A percentile compares a stretch with the other conserved stretches of the same genome.
Evolutionary conservation across 2,797 vertebrate species (phyloP).

Genomic region (Avahi laniger): DNA sequence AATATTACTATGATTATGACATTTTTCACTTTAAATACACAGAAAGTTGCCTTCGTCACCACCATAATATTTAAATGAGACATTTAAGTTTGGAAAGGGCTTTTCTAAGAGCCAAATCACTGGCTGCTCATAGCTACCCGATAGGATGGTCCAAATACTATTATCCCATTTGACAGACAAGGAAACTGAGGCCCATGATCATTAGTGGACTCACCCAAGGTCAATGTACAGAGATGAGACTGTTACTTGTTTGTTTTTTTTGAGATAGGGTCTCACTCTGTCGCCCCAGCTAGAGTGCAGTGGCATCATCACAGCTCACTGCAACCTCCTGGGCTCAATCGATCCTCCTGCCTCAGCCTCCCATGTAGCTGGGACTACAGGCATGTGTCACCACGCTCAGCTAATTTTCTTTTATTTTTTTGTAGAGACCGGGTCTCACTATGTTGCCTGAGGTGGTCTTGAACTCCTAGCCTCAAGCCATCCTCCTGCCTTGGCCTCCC

Average conservation of each 20-base stretch:
- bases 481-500: neutral
- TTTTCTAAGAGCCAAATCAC: neutral
- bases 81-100: neutral
- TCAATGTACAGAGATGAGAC: neutral
- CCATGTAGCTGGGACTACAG: neutral
- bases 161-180: neutral
- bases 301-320: neutral
- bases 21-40: neutral
- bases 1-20: too few relatives aligned
- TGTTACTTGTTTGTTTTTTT: neutral
- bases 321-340: neutral
- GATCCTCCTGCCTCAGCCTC: neutral
- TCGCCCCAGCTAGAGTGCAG: too few relatives aligned
- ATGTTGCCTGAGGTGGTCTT: neutral
- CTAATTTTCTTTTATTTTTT: neutral
- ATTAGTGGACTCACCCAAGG: neutral
- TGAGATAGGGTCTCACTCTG: neutral
- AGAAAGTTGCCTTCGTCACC: neutral
- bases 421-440: neutral
- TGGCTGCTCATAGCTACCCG: neutral
- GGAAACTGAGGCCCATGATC: neutral
- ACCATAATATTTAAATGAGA: neutral
- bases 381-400: fast-evolving
- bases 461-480: neutral
- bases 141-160: fast-evolving